These are phyloP conservation scores for Pterocles gutturalis DNA, from an alignment of 2,113 vertebrate genomes.

Conservation along the genomic window DNA sequence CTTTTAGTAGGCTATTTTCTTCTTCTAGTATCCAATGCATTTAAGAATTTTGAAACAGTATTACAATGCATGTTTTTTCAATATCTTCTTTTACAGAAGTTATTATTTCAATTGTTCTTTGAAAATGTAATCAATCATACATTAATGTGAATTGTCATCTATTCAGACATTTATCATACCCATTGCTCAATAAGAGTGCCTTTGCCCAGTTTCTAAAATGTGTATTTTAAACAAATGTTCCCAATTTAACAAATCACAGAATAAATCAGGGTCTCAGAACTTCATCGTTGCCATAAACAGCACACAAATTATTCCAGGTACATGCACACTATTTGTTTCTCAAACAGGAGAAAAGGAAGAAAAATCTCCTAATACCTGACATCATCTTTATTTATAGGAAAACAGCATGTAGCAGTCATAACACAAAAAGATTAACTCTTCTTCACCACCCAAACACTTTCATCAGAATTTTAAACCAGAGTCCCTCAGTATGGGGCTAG, in stretches of 20 bases:
- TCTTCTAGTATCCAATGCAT: background rate
- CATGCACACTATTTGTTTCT: background rate
- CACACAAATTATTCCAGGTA: background rate
- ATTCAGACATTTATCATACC: conserved; percentile 4
- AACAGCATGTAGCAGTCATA: background rate
- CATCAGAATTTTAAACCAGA: conserved; percentile 7
- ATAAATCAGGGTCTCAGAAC: background rate
- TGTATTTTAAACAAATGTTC: conserved; percentile 1
- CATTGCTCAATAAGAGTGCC: background rate
- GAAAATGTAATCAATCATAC: conserved; percentile 28
- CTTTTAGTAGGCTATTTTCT: background rate
- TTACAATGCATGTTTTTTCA: background rate
- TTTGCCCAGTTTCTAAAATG: background rate
- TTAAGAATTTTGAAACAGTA: background rate
- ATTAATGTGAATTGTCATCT: background rate
- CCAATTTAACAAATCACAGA: conserved; percentile 27
- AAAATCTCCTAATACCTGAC: background rate
- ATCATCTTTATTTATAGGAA: conserved; percentile 49
- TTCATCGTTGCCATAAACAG: background rate
- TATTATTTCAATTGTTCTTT: conserved; percentile 5
- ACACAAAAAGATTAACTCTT: conserved; percentile 20
- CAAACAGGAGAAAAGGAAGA: background rate
- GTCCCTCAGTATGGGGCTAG: background rate
- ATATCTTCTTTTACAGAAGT: conserved; percentile 10
- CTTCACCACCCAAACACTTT: background rate